phyloP scores from a whole-genome alignment of 2,113 vertebrate genomes.

The Sapajus apella region DNA sequence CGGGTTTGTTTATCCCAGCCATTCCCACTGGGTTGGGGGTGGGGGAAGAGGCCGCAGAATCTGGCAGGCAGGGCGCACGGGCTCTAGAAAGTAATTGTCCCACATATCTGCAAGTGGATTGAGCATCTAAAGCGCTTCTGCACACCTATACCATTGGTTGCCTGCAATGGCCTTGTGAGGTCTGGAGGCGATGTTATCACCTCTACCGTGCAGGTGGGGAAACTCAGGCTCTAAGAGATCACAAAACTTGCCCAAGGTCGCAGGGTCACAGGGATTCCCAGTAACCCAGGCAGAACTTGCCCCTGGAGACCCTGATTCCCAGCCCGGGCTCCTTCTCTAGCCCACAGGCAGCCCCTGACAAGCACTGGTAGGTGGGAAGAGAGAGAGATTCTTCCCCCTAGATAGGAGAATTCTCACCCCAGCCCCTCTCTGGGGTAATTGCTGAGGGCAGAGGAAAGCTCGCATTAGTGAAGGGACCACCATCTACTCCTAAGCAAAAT shows the following conservation, averaged over 20 bases:
- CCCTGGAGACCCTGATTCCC: neutral
- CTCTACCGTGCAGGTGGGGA: neutral
- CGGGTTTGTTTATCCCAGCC: slow-evolving; percentile 73
- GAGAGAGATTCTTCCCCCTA: neutral
- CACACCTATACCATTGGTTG: neutral
- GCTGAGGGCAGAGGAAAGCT: neutral
- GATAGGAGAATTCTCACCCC: neutral
- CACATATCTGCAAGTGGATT: neutral
- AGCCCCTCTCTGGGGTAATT: neutral
- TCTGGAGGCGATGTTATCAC: accelerated
- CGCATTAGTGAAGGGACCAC: neutral
- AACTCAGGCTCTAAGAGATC: neutral
- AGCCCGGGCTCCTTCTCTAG: neutral
- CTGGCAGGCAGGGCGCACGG: neutral
- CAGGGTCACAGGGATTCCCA: accelerated
- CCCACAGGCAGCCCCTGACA: neutral
- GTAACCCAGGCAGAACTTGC: no score
- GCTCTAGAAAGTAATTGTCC: neutral
- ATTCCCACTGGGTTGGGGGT: neutral
- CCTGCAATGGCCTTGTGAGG: neutral
- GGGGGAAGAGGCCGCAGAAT: neutral
- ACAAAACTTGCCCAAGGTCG: neutral
- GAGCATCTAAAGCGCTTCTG: neutral
- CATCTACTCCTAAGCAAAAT: neutral
- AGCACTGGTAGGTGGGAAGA: no score